Percentiles rank a stretch among this genome's conserved stretches.
Evolutionary conservation across 1,140 invertebrate genomes (phyloP).

Genomic region (Drosophila asahinai): DNA sequence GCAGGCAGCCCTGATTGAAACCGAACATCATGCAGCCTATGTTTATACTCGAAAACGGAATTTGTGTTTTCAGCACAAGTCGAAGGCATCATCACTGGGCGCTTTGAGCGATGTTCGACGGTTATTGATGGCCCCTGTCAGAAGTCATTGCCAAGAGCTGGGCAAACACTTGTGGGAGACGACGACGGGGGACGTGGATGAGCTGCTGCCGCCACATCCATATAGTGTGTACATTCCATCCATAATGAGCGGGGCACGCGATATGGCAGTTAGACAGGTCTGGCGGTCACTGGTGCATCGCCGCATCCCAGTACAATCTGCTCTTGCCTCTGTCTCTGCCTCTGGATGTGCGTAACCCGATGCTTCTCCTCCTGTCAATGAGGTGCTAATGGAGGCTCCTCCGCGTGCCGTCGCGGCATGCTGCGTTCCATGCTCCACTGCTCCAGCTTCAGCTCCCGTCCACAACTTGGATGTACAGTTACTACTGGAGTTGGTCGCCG

Average conservation of each 20-base stretch:
- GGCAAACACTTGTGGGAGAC: slow-evolving; percentile 52
- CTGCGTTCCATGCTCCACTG: slow-evolving; percentile 37
- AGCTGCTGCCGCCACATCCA: slow-evolving; percentile 1
- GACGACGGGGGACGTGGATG: slow-evolving; percentile 7
- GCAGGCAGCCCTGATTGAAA: slow-evolving; percentile 1
- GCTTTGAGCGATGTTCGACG: slow-evolving; percentile 44
- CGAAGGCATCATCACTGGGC: slow-evolving; percentile 34
- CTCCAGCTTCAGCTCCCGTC: slow-evolving; percentile 4
- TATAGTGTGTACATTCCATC: slow-evolving; percentile 3
- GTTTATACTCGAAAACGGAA: slow-evolving; percentile 8
- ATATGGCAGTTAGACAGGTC: slow-evolving; percentile 36
- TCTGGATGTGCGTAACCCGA: slow-evolving; percentile 57
- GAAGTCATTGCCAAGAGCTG: slow-evolving; percentile 48
- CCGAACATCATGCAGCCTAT: neutral
- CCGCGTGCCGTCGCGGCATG: slow-evolving; percentile 45
- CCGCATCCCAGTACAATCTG: slow-evolving; percentile 42
- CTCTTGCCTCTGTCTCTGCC: slow-evolving; percentile 8
- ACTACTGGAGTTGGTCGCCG: slow-evolving; percentile 38
- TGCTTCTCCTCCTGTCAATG: slow-evolving; percentile 59
- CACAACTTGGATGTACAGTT: slow-evolving; percentile 68
- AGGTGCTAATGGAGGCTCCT: slow-evolving; percentile 70
- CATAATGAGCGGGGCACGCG: slow-evolving; percentile 67
- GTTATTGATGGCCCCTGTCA: slow-evolving; percentile 70
- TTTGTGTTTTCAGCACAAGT: slow-evolving; percentile 18
- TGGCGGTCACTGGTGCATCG: slow-evolving; percentile 57